These are phyloP conservation scores for Bombus superbus DNA, from an alignment of 1,140 invertebrate genomes.

Conservation along the genomic window DNA sequence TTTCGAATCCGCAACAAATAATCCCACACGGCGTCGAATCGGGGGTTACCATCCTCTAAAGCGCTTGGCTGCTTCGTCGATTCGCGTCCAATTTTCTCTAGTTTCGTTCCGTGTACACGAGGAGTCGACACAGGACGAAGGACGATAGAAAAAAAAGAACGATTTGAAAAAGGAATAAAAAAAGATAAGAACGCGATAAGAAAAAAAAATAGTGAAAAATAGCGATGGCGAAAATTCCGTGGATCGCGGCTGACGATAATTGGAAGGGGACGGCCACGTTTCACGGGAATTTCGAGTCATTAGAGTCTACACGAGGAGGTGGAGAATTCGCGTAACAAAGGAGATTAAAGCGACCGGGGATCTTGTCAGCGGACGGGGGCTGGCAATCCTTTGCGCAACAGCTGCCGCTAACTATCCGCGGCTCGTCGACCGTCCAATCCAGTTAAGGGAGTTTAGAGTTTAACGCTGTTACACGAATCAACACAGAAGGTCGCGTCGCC, in stretches of 20 bases:
- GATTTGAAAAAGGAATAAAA: no score
- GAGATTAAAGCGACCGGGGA: slow-evolving; percentile 41
- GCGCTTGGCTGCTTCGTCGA: no score
- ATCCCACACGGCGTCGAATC: no score
- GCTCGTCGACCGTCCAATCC: slow-evolving; percentile 57
- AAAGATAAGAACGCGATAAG: no score
- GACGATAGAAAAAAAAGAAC: no score
- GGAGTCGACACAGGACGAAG: no score
- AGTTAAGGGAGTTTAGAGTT: slow-evolving; percentile 59
- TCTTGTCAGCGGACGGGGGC: slow-evolving; percentile 31
- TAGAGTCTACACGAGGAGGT: neutral
- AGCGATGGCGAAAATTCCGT: neutral
- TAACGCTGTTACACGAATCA: slow-evolving; percentile 60
- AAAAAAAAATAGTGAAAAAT: neutral
- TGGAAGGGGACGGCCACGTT: neutral
- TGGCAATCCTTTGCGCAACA: slow-evolving; percentile 57
- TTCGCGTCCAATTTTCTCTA: no score
- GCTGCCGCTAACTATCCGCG: slow-evolving; percentile 53
- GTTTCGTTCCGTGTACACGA: no score
- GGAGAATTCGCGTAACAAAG: slow-evolving; percentile 49
- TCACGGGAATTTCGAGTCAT: slow-evolving; percentile 23
- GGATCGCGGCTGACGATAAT: slow-evolving; percentile 1
- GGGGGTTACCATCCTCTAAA: no score
- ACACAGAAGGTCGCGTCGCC: slow-evolving; percentile 10
- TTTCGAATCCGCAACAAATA: no score